A percentile compares a stretch with the other conserved stretches of the same genome.
Conservation (phyloP, 2,888 invertebrate species). For the Drosophila aldrichi region DNA sequence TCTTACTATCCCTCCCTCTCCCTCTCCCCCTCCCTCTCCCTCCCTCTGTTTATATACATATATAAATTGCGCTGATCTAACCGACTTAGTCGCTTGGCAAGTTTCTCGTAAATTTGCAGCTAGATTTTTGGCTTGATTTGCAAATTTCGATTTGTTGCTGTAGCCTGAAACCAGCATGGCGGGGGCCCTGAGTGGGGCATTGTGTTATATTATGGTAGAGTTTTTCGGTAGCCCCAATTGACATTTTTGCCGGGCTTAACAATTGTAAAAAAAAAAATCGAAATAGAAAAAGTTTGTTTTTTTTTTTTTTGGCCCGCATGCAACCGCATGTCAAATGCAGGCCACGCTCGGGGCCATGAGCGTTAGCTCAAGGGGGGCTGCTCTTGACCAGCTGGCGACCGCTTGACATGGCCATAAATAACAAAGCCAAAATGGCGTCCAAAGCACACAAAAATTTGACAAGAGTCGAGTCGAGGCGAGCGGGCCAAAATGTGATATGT, state of each 20-base stretch:
- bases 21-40: neutral
- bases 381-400: constrained; percentile 74
- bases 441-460: constrained; percentile 63
- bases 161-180: neutral
- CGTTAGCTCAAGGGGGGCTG: constrained; percentile 15
- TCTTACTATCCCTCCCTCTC: neutral
- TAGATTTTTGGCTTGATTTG: constrained; percentile 64
- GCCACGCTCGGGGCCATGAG: constrained; percentile 47
- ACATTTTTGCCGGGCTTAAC: constrained; percentile 31
- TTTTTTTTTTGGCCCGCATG: constrained; percentile 43
- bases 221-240: constrained; percentile 29
- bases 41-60: neutral
- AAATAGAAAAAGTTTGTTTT: constrained; percentile 21
- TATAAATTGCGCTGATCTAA: constrained; percentile 74
- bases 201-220: constrained; percentile 22
- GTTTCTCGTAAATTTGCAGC: constrained; percentile 69
- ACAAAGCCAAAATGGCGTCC: constrained; percentile 79
- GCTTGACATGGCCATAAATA: constrained; percentile 77
- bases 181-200: constrained; percentile 8
- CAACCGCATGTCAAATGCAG: constrained; percentile 78
- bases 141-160: constrained; percentile 45
- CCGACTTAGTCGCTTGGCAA: constrained; percentile 47
- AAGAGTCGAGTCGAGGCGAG: constrained; percentile 37
- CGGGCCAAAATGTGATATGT: constrained; percentile 77
- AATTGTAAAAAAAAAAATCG: constrained; percentile 20